Evolutionary conservation across 2,888 invertebrate species (phyloP).

Genomic region (Pachydiplax longipennis): DNA sequence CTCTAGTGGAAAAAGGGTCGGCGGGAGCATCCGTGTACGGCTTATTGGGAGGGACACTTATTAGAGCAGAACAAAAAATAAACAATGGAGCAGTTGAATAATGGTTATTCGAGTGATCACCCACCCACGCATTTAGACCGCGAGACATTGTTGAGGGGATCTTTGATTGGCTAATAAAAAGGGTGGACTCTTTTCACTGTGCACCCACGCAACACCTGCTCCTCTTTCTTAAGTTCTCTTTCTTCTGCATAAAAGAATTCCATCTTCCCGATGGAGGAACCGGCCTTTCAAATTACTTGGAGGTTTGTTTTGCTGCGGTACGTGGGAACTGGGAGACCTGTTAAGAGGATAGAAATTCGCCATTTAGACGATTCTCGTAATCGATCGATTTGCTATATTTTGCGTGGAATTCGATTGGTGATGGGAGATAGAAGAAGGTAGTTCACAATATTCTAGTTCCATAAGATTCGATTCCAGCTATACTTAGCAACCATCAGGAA

Average conservation of each 20-base stretch:
- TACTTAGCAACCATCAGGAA: neutral
- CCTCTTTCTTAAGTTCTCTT: neutral
- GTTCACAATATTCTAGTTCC: neutral
- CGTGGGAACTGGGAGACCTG: neutral
- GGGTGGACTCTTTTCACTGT: neutral
- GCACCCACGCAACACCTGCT: neutral
- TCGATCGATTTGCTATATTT: no score
- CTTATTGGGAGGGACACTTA: neutral
- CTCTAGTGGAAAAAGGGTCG: neutral
- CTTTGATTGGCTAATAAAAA: slow-evolving; percentile 22
- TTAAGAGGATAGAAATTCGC: neutral
- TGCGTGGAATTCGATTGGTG: neutral
- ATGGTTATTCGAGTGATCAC: slow-evolving; percentile 39
- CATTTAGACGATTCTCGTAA: no score
- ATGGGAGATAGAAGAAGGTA: no score
- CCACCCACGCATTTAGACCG: slow-evolving; percentile 22
- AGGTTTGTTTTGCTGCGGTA: neutral
- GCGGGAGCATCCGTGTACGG: neutral
- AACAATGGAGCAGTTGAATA: slow-evolving; percentile 23
- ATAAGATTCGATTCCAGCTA: neutral
- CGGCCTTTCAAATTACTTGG: neutral
- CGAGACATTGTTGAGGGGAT: neutral
- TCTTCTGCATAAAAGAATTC: neutral
- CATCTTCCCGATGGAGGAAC: neutral
- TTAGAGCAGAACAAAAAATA: slow-evolving; percentile 27